A percentile compares a stretch with the other conserved stretches of the same genome.
Conservation (phyloP, 2,797 vertebrate species). For the Lagodon rhomboides region DNA sequence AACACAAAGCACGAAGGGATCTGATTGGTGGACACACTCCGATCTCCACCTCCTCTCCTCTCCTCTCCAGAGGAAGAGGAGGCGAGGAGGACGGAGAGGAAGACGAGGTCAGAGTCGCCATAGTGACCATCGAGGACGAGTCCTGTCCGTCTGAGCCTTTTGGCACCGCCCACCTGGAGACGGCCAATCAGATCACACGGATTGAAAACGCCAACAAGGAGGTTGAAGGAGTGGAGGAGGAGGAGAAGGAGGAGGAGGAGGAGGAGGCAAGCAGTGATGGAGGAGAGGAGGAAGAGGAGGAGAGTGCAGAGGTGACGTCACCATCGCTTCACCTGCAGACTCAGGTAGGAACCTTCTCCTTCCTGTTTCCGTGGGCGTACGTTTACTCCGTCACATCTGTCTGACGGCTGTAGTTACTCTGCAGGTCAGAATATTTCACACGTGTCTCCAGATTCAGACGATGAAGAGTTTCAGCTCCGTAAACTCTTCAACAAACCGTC, state of each 20-base stretch:
- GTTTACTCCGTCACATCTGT: too few species aligned
- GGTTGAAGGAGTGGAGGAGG: background rate
- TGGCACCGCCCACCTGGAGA: slow-evolving; percentile 33
- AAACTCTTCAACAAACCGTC: too few species aligned
- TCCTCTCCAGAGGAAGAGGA: slow-evolving; percentile 23
- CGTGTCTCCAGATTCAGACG: too few species aligned
- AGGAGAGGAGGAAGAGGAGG: slow-evolving; percentile 17
- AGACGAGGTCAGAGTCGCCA: slow-evolving; percentile 54
- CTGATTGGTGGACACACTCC: slow-evolving; percentile 38
- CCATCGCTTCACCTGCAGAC: slow-evolving; percentile 23
- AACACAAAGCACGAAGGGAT: background rate
- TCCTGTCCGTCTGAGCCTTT: slow-evolving; percentile 69
- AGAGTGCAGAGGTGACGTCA: background rate
- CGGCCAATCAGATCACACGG: slow-evolving; percentile 15
- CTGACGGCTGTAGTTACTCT: too few species aligned
- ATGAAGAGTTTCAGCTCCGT: too few species aligned
- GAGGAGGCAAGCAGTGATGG: background rate
- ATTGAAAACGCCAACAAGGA: background rate
- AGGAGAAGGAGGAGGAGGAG: background rate
- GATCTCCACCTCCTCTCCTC: slow-evolving; percentile 48
- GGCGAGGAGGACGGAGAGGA: slow-evolving; percentile 31
- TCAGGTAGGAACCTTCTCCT: slow-evolving; percentile 45
- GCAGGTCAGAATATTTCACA: too few species aligned
- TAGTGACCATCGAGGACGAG: slow-evolving; percentile 63
- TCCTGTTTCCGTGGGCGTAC: too few species aligned